These are phyloP conservation scores for Sesamia inferens DNA, from an alignment of 2,888 invertebrate species.

Conservation along the genomic window DNA sequence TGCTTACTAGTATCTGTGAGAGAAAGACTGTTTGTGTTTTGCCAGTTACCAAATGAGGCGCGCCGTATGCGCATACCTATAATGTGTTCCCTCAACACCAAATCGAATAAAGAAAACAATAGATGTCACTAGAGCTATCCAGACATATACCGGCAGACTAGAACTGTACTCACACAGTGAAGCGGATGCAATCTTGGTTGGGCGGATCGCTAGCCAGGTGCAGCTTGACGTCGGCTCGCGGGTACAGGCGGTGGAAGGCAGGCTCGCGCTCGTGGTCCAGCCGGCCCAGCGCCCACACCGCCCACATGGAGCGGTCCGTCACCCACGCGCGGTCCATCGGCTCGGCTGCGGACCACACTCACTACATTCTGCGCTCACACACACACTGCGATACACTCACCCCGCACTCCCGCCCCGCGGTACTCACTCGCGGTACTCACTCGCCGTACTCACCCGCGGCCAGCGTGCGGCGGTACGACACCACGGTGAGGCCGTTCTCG, in stretches of 20 bases:
- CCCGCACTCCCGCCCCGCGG: too few species aligned
- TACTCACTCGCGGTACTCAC: too few species aligned
- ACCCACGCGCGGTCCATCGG: constrained; percentile 93
- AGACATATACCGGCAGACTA: too few species aligned
- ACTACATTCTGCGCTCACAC: background rate
- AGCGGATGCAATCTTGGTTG: constrained; percentile 93
- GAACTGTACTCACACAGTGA: constrained; percentile 87
- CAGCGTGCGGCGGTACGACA: constrained; percentile 94
- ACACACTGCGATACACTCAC: too few species aligned
- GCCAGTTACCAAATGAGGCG: too few species aligned
- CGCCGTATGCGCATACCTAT: too few species aligned
- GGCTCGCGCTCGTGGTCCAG: constrained; percentile 94
- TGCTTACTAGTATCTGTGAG: too few species aligned
- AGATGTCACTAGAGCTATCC: background rate
- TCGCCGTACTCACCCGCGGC: constrained; percentile 91
- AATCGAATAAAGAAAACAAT: background rate
- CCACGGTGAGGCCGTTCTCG: constrained; percentile 93
- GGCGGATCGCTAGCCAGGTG: constrained; percentile 92
- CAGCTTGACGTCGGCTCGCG: constrained; percentile 92
- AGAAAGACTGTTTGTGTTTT: too few species aligned
- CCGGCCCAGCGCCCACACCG: constrained; percentile 96
- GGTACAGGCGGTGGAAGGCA: constrained; percentile 95
- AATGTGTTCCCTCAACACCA: too few species aligned
- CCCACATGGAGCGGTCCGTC: constrained; percentile 91
- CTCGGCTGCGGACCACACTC: constrained; percentile 90